Conservation (phyloP, 2,113 vertebrate species). For the Oreochromis spilurus region DNA sequence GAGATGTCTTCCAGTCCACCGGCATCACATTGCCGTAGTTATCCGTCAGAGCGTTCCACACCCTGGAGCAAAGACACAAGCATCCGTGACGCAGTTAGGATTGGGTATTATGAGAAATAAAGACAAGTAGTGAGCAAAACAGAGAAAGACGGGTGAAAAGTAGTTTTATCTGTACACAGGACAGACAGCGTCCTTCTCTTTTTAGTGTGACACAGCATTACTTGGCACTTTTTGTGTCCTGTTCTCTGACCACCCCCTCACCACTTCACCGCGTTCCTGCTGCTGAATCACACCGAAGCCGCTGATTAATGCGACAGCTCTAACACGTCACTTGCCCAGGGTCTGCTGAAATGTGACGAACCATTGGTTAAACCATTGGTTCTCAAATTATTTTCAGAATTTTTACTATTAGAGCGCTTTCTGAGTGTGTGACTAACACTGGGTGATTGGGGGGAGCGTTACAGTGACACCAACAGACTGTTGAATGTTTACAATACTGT, state of each 20-base stretch:
- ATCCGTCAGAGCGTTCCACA: slow-evolving; percentile 95
- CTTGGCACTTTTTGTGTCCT: background rate
- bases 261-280: background rate
- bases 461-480: background rate
- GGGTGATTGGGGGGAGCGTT: background rate
- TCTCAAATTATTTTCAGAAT: background rate
- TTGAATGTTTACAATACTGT: background rate
- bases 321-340: background rate
- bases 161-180: background rate
- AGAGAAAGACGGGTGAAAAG: too few species aligned
- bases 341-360: background rate
- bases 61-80: slow-evolving; percentile 64
- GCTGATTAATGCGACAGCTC: background rate
- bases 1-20: slow-evolving; percentile 96
- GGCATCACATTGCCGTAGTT: slow-evolving; percentile 98
- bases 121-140: background rate
- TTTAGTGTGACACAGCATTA: slow-evolving; percentile 36
- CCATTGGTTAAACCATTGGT: background rate
- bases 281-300: background rate
- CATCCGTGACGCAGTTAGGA: background rate
- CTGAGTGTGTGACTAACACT: background rate
- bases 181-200: slow-evolving; percentile 20
- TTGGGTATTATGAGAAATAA: background rate
- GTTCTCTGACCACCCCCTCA: background rate
- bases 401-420: background rate